These are phyloP conservation scores for Drosophila baimaii DNA, from an alignment of 1,140 invertebrate genomes.

Conservation along the genomic window DNA sequence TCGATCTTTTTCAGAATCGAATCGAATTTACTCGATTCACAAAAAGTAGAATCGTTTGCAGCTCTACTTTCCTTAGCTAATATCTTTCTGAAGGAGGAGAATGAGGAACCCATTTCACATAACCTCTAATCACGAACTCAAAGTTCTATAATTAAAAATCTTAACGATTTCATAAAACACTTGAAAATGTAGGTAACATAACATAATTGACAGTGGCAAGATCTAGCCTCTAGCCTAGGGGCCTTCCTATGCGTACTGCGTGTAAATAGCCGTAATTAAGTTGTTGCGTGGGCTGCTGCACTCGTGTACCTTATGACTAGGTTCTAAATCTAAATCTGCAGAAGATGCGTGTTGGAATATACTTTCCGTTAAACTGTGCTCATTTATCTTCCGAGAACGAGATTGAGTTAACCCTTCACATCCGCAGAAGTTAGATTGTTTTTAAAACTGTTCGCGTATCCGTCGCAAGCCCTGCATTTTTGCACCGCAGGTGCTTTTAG, in stretches of 20 bases:
- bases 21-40: too few relatives aligned
- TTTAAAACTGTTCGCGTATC: slow-evolving; percentile 30
- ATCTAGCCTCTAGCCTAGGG: background rate
- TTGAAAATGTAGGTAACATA: background rate
- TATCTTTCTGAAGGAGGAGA: background rate
- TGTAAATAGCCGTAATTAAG: slow-evolving; percentile 32
- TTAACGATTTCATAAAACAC: background rate
- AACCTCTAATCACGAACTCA: background rate
- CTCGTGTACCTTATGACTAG: slow-evolving; percentile 9
- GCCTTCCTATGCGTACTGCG: slow-evolving; percentile 10
- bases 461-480: background rate
- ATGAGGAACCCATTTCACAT: background rate
- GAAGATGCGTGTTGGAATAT: slow-evolving; percentile 22
- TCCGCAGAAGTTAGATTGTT: slow-evolving; percentile 36
- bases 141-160: background rate
- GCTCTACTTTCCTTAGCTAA: background rate
- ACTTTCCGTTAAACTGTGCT: slow-evolving; percentile 21
- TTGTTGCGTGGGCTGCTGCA: slow-evolving; percentile 28
- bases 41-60: too few relatives aligned
- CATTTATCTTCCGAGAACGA: slow-evolving; percentile 31
- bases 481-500: slow-evolving; percentile 36
- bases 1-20: too few relatives aligned
- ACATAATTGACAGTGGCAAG: slow-evolving; percentile 3
- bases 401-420: slow-evolving; percentile 33
- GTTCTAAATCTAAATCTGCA: slow-evolving; percentile 9